A percentile compares a stretch with the other conserved stretches of the same genome.
These are phyloP conservation scores for Sphaerophoria taeniata DNA, from an alignment of 2,888 invertebrate genomes.

Conservation along the genomic window DNA sequence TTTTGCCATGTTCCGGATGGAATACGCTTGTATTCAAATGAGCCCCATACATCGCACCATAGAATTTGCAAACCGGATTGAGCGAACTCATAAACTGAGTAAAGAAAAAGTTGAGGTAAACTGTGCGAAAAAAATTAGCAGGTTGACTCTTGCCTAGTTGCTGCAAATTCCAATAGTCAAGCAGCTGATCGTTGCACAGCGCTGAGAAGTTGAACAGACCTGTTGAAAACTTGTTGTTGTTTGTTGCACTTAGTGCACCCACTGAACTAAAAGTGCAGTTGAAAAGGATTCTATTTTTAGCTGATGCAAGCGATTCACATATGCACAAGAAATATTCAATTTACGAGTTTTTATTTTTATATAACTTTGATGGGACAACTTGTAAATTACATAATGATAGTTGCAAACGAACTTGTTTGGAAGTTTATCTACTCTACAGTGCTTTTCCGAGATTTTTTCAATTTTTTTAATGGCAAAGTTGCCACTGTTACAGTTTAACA, in stretches of 20 bases:
- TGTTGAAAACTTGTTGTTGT: slow-evolving; percentile 30
- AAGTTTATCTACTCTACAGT: background rate
- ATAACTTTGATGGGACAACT: slow-evolving; percentile 66
- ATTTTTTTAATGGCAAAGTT: slow-evolving; percentile 3
- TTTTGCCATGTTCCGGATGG: slow-evolving; percentile 57
- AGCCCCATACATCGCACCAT: slow-evolving; percentile 47
- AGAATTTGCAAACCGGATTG: slow-evolving; percentile 45
- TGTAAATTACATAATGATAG: slow-evolving; percentile 70
- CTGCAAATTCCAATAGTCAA: slow-evolving; percentile 22
- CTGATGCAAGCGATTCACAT: slow-evolving; percentile 20
- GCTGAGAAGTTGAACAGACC: background rate
- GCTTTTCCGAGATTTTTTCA: background rate
- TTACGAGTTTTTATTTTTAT: slow-evolving; percentile 41
- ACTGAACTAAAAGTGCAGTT: slow-evolving; percentile 44
- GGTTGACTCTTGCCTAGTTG: background rate
- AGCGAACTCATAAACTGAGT: slow-evolving; percentile 5
- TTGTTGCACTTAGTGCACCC: slow-evolving; percentile 11
- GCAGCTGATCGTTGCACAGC: slow-evolving; percentile 57
- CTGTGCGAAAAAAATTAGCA: slow-evolving; percentile 44
- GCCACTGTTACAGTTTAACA: background rate
- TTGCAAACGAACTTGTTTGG: slow-evolving; percentile 41
- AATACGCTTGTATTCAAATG: slow-evolving; percentile 67
- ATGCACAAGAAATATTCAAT: slow-evolving; percentile 10
- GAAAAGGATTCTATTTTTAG: slow-evolving; percentile 54
- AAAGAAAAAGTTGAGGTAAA: background rate